Evolutionary conservation across 1,140 invertebrate genomes (phyloP).

Genomic region (Drosophila repleta): DNA sequence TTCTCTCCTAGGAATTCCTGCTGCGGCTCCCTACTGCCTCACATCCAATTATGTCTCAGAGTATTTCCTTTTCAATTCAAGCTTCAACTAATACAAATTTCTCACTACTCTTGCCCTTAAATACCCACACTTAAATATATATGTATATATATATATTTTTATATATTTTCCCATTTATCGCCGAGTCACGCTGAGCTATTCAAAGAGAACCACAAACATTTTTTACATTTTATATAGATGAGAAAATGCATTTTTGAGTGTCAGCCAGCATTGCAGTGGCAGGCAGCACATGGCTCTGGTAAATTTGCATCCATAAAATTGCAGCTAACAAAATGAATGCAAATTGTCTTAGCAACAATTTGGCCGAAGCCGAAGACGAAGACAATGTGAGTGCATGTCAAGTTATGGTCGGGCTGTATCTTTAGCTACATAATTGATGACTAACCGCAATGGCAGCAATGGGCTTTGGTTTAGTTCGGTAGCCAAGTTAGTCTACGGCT

Average conservation of each 20-base stretch:
- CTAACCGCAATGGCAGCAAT: neutral
- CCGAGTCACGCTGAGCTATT: neutral
- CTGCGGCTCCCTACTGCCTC: no score
- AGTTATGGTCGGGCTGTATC: slow-evolving; percentile 3
- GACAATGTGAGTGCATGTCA: slow-evolving; percentile 5
- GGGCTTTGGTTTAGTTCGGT: slow-evolving; percentile 6
- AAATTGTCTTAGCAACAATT: neutral
- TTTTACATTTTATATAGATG: neutral
- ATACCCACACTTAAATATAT: neutral
- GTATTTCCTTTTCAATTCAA: no score
- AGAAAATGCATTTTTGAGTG: neutral
- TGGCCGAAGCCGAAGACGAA: neutral
- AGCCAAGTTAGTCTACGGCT: neutral
- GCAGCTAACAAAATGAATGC: neutral
- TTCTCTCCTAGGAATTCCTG: no score
- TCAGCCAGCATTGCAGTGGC: neutral
- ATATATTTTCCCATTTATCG: neutral
- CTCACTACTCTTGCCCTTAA: no score
- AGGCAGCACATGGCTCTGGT: neutral
- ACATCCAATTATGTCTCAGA: no score
- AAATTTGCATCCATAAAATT: slow-evolving; percentile 7
- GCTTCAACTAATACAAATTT: no score
- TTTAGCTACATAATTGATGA: slow-evolving; percentile 11
- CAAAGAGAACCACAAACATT: neutral
- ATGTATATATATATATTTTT: no score